Conservation (phyloP, 2,113 vertebrate species). For the Lepisosteus osseus region DNA sequence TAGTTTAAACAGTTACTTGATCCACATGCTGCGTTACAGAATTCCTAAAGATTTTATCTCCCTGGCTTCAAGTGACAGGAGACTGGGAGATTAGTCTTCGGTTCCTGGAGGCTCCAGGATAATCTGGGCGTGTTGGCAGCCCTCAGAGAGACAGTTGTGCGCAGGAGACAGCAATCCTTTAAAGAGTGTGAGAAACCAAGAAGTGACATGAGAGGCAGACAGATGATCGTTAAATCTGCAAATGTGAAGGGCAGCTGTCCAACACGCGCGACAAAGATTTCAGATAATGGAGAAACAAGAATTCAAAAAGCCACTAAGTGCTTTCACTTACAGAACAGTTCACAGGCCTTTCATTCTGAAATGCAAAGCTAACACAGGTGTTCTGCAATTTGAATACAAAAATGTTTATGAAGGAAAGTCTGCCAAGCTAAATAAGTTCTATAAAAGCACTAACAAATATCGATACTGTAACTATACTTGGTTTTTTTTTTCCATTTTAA, state of each 20-base stretch:
- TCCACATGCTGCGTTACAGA: slow-evolving; percentile 37
- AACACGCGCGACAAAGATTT: slow-evolving; percentile 22
- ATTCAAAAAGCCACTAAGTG: slow-evolving; percentile 22
- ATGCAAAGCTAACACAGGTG: slow-evolving; percentile 33
- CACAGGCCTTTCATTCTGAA: slow-evolving; percentile 28
- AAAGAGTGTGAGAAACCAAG: slow-evolving; percentile 23
- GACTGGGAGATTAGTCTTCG: slow-evolving; percentile 59
- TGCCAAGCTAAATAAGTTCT: no score
- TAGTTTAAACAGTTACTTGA: slow-evolving; percentile 31
- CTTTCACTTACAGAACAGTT: slow-evolving; percentile 22
- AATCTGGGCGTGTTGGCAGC: slow-evolving; percentile 41
- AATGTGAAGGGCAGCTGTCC: slow-evolving; percentile 32
- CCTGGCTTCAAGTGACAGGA: slow-evolving; percentile 36
- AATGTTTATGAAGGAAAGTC: background rate
- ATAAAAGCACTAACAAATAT: no score
- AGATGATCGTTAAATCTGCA: slow-evolving; percentile 37
- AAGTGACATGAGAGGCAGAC: slow-evolving; percentile 2
- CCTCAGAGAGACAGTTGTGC: background rate
- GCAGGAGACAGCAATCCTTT: slow-evolving; percentile 27
- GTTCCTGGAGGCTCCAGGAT: slow-evolving; percentile 60
- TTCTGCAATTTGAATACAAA: slow-evolving; percentile 26
- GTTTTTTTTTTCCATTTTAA: no score
- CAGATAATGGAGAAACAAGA: slow-evolving; percentile 15
- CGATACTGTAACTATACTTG: no score
- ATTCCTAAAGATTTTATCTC: slow-evolving; percentile 37